These are phyloP conservation scores for Drosophila tanythrix DNA, from an alignment of 2,888 invertebrate species.

Conservation along the genomic window DNA sequence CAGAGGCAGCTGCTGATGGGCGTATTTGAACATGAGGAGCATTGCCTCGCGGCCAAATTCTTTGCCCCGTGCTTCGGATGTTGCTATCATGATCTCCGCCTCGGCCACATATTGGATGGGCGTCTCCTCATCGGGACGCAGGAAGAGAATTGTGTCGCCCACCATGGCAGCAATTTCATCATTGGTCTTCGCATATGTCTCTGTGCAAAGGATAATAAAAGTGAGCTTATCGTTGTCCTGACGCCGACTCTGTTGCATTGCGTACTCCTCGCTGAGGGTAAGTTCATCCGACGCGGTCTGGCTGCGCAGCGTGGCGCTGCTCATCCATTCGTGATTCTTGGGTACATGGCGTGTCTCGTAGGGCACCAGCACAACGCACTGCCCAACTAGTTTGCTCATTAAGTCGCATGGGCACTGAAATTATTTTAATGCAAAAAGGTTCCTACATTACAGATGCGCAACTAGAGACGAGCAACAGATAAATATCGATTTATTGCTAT, in stretches of 20 bases:
- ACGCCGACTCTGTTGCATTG: slow-evolving; percentile 96
- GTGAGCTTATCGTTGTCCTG: slow-evolving; percentile 96
- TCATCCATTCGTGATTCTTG: slow-evolving; percentile 98
- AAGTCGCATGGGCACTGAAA: slow-evolving; percentile 66
- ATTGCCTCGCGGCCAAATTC: slow-evolving; percentile 93
- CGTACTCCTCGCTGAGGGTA: slow-evolving; percentile 93
- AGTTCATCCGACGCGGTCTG: slow-evolving; percentile 96
- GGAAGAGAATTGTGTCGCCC: slow-evolving; percentile 97
- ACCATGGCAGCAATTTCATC: slow-evolving; percentile 92
- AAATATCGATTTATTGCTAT: background rate
- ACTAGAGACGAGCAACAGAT: background rate
- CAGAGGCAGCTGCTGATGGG: slow-evolving; percentile 88
- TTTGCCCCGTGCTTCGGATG: slow-evolving; percentile 88
- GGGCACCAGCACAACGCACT: slow-evolving; percentile 91
- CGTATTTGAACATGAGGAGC: slow-evolving; percentile 93
- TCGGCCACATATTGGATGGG: slow-evolving; percentile 86
- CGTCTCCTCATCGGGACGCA: slow-evolving; percentile 84
- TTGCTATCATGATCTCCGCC: slow-evolving; percentile 98
- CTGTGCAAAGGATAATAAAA: slow-evolving; percentile 92
- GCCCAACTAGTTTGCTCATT: slow-evolving; percentile 88
- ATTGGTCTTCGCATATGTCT: slow-evolving; percentile 86
- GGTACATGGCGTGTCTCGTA: slow-evolving; percentile 93
- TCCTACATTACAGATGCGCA: background rate
- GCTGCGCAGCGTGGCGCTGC: slow-evolving; percentile 91
- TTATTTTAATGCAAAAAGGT: background rate